Percentiles rank a stretch among this genome's conserved stretches.
Conservation (phyloP, 92 coral and sea anemone species). For the Pocillopora meandrina region DNA sequence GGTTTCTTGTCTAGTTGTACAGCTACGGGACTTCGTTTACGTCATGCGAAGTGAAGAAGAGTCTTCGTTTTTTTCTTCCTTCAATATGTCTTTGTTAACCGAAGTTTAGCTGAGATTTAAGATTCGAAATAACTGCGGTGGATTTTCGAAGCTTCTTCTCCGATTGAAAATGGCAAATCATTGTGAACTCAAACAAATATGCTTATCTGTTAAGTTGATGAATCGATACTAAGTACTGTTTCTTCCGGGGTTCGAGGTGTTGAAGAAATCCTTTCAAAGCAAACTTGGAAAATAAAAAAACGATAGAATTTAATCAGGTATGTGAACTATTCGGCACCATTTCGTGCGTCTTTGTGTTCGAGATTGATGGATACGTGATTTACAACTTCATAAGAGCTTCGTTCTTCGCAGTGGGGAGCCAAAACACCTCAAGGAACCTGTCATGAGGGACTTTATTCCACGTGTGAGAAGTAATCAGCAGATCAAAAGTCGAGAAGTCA, state of each 20-base stretch:
- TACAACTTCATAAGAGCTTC: not conserved
- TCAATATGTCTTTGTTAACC: too few relatives aligned
- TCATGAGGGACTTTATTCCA: constrained; percentile 7
- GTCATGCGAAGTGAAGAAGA: too few relatives aligned
- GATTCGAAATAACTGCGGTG: not conserved
- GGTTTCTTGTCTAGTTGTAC: not conserved
- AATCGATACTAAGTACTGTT: not conserved
- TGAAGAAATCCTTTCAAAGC: not conserved
- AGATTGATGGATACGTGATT: constrained; percentile 2
- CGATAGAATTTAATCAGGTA: not conserved
- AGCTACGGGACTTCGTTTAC: not conserved
- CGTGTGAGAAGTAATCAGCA: constrained; percentile 30
- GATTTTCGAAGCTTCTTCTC: not conserved
- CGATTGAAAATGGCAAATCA: not conserved
- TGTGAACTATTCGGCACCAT: constrained; percentile 25
- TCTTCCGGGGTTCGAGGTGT: not conserved
- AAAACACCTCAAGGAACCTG: constrained; percentile 7
- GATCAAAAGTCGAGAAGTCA: constrained; percentile 44
- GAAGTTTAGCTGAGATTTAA: not conserved
- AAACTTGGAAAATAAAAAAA: not conserved
- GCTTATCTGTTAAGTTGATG: not conserved
- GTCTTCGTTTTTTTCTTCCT: too few relatives aligned
- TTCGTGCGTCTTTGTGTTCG: not conserved
- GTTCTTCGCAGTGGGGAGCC: not conserved
- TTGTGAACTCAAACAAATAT: not conserved